Evolutionary conservation across 2,113 vertebrate genomes (phyloP).

Genomic region (Equus przewalskii): DNA sequence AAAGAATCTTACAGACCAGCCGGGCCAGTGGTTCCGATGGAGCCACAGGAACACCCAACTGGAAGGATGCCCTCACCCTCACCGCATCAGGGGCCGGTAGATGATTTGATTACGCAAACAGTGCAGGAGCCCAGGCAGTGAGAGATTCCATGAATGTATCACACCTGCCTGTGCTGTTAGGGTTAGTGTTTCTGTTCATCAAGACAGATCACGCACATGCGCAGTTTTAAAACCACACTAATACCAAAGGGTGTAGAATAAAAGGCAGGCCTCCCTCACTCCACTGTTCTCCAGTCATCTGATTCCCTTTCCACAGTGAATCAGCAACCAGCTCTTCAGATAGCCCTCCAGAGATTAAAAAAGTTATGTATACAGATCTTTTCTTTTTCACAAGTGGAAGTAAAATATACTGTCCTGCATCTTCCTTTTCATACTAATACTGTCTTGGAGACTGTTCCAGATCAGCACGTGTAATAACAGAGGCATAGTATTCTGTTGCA

Average conservation of each 20-base stretch:
- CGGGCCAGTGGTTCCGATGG: not conserved
- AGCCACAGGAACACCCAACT: not conserved
- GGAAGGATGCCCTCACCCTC: not conserved
- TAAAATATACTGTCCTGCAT: not conserved
- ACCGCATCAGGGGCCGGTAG: not conserved
- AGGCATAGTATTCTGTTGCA: not conserved
- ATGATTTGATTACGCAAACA: not conserved
- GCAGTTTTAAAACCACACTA: not conserved
- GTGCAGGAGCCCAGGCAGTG: not conserved
- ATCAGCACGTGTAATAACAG: not conserved
- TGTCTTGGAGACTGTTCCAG: not conserved
- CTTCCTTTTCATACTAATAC: not conserved
- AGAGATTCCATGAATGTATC: not conserved
- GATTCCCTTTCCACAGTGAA: slow-evolving; percentile 1
- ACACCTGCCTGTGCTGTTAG: not conserved
- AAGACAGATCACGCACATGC: not conserved
- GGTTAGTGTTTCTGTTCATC: not conserved
- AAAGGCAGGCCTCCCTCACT: not conserved
- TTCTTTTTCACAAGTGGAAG: not conserved
- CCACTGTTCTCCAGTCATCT: not conserved
- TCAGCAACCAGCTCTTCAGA: not conserved
- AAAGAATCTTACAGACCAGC: not conserved
- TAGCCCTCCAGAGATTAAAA: not conserved
- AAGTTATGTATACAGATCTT: not conserved
- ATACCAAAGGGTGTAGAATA: not conserved